Evolutionary conservation across 1,140 invertebrate genomes (phyloP), one percentile per base, ranked within the genome.

Genomic region (Cryptotermes secundus): DNA sequence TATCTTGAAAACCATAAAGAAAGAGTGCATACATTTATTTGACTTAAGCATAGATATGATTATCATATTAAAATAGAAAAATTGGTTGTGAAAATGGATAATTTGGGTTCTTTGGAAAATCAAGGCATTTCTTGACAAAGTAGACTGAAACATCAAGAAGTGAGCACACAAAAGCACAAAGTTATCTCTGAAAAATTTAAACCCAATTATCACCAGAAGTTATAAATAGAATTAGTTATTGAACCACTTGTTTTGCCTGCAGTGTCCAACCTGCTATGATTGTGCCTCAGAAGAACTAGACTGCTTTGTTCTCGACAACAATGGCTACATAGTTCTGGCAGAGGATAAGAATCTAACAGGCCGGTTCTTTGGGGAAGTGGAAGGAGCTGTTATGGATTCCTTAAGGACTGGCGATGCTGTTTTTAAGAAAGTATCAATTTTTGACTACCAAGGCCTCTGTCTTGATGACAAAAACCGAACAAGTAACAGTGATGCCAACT

Each of bases 251-350:
- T 49, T 16, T 38, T 38, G 80, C 36, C 83, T 89, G 53, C 83
- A 91, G 90, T 91, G 90, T 87, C 88, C 90, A 83, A 89, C 88
- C 72, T 91, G 87, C 86, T 89, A 92, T 87, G 91, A 90, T 79
- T 95, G 92, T 89, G 91, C 88, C 83, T 90, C 90, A 83, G 91
- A 89, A 79, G 92, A 91, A 87, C 91, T 93, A 83, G 94, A 96
- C 86, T 98, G 97, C 88, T 98, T 95, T 88, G 91, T 98, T 7
- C 92, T 98, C 31, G 97, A 98, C 90, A 96, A 95, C 87, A 97
- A 96, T 88, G 97, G 96, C 0, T 98, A 97, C 88, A 92, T 98
- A n/a, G 91, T 98, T 1, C 91, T 97, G 26, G 94, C 95, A 0
- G 93, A 95, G 85, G 91, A 92, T 31, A 89, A 92, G 36, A 92